Evolutionary conservation across 2,888 invertebrate genomes (phyloP).

Genomic region (Cryptosula pallasiana): DNA sequence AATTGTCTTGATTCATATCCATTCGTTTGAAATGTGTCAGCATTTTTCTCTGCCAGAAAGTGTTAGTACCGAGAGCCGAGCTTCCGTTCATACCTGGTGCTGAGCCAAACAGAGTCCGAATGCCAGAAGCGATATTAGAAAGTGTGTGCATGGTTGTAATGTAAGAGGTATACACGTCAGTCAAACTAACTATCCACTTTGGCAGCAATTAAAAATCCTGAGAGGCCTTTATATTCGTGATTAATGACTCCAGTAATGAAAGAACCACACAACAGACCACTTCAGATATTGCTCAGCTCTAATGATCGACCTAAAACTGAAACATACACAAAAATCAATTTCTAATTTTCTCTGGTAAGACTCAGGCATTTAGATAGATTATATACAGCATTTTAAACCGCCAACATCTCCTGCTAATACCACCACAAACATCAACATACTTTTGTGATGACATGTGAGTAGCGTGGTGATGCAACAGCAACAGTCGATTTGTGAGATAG

Average conservation of each 20-base stretch:
- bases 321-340: neutral
- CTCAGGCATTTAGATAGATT: neutral
- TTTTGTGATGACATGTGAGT: neutral
- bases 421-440: neutral
- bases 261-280: neutral
- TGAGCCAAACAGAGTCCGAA: slow-evolving; percentile 2
- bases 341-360: neutral
- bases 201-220: neutral
- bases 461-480: too few relatives aligned
- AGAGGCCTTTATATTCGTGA: neutral
- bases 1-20: slow-evolving; percentile 15
- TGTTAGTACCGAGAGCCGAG: neutral
- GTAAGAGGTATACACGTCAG: too few relatives aligned
- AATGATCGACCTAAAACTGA: neutral
- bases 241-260: neutral
- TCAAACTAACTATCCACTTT: neutral
- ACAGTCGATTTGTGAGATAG: too few relatives aligned
- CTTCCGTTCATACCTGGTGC: slow-evolving; percentile 10
- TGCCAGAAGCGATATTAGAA: slow-evolving; percentile 22
- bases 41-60: slow-evolving; percentile 24
- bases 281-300: neutral
- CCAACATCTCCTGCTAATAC: neutral
- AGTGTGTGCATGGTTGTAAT: neutral
- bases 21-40: slow-evolving; percentile 21
- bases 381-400: neutral